Evolutionary conservation across 2,888 invertebrate species (phyloP).

Genomic region (Rhimphoctona megacephalus): DNA sequence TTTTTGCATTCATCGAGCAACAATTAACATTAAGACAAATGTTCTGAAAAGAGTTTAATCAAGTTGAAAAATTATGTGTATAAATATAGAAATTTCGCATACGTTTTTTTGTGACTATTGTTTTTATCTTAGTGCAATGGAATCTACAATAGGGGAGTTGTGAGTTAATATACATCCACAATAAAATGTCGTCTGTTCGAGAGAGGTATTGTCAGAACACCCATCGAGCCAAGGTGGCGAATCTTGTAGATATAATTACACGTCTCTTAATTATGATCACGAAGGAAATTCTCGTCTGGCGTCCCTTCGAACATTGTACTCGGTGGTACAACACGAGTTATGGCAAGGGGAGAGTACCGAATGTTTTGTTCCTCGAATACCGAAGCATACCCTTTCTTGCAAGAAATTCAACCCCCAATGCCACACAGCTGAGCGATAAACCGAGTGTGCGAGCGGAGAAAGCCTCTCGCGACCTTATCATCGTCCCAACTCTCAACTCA

Average conservation of each 20-base stretch:
- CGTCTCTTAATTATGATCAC: slow-evolving; percentile 58
- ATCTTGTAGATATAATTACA: slow-evolving; percentile 36
- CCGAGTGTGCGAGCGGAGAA: background rate
- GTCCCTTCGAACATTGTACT: slow-evolving; percentile 27
- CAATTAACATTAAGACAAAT: background rate
- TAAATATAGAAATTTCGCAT: too few species aligned
- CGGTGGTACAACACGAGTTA: slow-evolving; percentile 22
- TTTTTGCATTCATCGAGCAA: background rate
- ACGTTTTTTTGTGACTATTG: too few species aligned
- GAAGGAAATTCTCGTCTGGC: slow-evolving; percentile 38
- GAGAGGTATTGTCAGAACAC: slow-evolving; percentile 14
- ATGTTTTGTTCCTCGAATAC: slow-evolving; percentile 41
- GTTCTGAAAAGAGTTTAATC: too few species aligned
- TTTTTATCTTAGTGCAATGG: background rate
- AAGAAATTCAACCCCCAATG: slow-evolving; percentile 18
- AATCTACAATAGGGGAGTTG: background rate
- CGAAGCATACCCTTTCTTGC: slow-evolving; percentile 6
- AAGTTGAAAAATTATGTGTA: too few species aligned
- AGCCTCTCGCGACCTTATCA: slow-evolving; percentile 67
- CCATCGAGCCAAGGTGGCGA: slow-evolving; percentile 14
- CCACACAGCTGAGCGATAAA: slow-evolving; percentile 15
- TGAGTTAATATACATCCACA: slow-evolving; percentile 17
- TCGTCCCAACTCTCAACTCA: slow-evolving; percentile 66
- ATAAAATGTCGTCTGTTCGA: slow-evolving; percentile 18
- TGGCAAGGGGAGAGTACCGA: slow-evolving; percentile 34